Base-by-base conservation (phyloP, 1,140 invertebrate genomes). In the Antheraea pernyi region DNA sequence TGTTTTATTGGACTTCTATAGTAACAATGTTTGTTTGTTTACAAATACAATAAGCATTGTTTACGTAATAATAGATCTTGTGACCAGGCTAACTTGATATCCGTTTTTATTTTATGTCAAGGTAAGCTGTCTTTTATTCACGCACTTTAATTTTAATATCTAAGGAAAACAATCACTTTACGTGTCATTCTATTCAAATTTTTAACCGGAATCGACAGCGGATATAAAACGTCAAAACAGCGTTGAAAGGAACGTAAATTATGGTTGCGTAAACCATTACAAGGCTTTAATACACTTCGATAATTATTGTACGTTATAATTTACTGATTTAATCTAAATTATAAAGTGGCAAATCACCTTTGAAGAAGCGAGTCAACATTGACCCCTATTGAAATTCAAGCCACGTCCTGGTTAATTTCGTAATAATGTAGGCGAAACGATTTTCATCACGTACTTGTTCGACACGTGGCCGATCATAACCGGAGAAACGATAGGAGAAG, bases 41-140 rank as follows among this genome's bases (percentile, higher is more conserved):
- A 53, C 16, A 53, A 16, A 53, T 53, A 53, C 46, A 53, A 53
- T 53, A 53, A 42, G 46, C 46, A 53, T 53, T 53, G 46, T 53
- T 16, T 53, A 53, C 46, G 9, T 53, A 53, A 53, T 53, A 53
- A 53, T 53, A 53, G 46, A 6, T 16, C 2, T 53, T 2, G 46
- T 53, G 16, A 53, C 39, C 7, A 11, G 8, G 2, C 3, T 42
- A 42, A 42, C 16, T 53, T 53, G 16, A 53, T 53, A 53, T 53
- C 46, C 46, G 46, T 53, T 53, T 42, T n/a, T 53, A n/a, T 53
- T 53, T 16, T 53, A 13, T 53, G 16, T 53, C 46, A 53, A 53
- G 46, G 46, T 53, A 53, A 53, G 0, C 7, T 42, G 39, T 42
- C 39, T 42, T 42, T 42, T 11, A 42, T 9, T 42, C 11, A 42